These are phyloP conservation scores for Pungitius pungitius DNA, from an alignment of 2,113 vertebrate genomes.

Conservation along the genomic window DNA sequence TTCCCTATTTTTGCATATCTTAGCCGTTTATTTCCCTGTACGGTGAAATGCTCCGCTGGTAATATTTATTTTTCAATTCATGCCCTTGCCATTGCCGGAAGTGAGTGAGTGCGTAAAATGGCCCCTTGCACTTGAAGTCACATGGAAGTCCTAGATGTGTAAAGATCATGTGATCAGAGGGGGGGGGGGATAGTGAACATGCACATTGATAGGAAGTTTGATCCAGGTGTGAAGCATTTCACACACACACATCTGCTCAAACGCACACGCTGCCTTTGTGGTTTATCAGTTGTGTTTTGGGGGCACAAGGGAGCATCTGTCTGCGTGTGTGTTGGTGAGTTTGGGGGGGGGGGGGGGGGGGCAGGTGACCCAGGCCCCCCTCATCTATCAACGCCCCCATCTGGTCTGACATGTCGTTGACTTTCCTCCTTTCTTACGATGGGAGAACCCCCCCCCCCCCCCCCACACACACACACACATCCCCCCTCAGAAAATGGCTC, in stretches of 20 bases:
- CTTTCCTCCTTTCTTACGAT: slow-evolving; percentile 44
- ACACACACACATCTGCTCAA: neutral
- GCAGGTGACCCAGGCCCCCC: slow-evolving; percentile 63
- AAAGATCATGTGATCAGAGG: slow-evolving; percentile 17
- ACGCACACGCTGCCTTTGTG: neutral
- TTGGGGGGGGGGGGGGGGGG: slow-evolving; percentile 33
- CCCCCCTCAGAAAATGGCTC: slow-evolving; percentile 28
- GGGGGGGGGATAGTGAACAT: neutral
- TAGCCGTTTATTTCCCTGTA: neutral
- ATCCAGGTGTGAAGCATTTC: slow-evolving; percentile 21
- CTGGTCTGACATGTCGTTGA: slow-evolving; percentile 57
- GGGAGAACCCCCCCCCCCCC: slow-evolving; percentile 8
- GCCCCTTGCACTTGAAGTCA: neutral
- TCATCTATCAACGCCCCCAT: slow-evolving; percentile 78
- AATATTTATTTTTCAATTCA: neutral
- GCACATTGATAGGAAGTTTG: slow-evolving; percentile 17
- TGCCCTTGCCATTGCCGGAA: neutral
- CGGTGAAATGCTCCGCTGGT: neutral
- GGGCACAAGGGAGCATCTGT: slow-evolving; percentile 20
- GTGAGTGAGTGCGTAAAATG: neutral
- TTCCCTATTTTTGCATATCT: neutral
- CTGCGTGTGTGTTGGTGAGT: slow-evolving; percentile 12
- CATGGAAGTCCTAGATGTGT: neutral
- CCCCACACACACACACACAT: too few relatives aligned
- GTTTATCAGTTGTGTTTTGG: slow-evolving; percentile 19